Conservation (phyloP, 2,797 vertebrate genomes). For the Intellagama lesueurii region DNA sequence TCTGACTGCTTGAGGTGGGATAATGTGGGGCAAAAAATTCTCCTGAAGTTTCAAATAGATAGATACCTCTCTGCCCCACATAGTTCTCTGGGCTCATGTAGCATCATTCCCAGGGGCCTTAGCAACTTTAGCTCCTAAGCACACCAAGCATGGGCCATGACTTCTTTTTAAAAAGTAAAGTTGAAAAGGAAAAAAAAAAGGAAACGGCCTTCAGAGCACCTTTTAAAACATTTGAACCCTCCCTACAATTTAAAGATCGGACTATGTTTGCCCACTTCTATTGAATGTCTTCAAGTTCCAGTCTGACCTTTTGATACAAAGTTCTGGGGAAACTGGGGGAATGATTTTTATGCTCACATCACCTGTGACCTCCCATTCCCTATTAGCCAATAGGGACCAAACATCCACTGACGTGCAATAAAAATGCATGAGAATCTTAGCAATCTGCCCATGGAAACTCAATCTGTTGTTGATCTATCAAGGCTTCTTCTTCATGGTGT, state of each 20-base stretch:
- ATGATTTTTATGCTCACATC: neutral
- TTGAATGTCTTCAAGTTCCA: neutral
- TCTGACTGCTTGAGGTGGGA: no score
- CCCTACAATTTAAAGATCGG: neutral
- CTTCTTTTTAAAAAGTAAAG: no score
- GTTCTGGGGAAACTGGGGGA: neutral
- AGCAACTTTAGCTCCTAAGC: no score
- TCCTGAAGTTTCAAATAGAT: no score
- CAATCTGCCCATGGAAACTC: conserved; percentile 62
- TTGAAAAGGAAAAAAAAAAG: no score
- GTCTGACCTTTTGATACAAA: neutral
- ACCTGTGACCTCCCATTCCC: conserved; percentile 12
- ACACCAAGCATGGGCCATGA: no score
- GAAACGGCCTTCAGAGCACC: no score
- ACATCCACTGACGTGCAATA: conserved; percentile 56
- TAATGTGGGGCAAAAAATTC: no score
- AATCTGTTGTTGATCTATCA: conserved; percentile 64
- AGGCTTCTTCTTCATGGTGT: conserved; percentile 60
- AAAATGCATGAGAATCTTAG: conserved; percentile 61
- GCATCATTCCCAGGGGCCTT: no score
- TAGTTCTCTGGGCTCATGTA: no score
- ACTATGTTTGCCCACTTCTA: neutral
- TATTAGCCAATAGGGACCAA: conserved; percentile 63
- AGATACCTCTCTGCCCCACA: no score
- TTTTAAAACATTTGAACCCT: neutral